Evolutionary conservation across 2,797 vertebrate species (phyloP), one percentile per base, ranked within the genome.

Genomic region (Lacerta viridis): DNA sequence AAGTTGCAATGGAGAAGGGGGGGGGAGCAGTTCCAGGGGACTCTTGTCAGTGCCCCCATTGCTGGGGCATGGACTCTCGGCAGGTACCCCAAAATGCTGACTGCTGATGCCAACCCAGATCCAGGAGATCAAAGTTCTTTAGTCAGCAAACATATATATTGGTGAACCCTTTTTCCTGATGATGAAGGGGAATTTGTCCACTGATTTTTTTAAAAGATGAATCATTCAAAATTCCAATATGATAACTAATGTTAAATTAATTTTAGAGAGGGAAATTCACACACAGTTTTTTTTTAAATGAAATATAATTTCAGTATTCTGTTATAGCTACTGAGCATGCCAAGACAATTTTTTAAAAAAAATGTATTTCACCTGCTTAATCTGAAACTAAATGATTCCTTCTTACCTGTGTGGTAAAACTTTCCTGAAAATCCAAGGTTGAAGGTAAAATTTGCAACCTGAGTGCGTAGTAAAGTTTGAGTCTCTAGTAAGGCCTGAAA

Each of bases 401-500:
- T 96, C 97, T 96, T 97, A 99, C 99, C 99, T 98, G 99, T 99
- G 93, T 99, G 99, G 97, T 99, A 99, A 97, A 99, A 99, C 97
- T 99, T 99, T 95, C 99, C 99, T 94, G 99, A 99, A 97, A 99
- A 99, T 96, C 99, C 99, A 95, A 99, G 97, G 97, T 99, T 99
- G 97, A 99, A 99, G 96, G 99, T 99, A 95, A 99, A 99, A 97
- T 99, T 99, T 95, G 98, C 98, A 97, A 99, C 98, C 95, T 98
- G 98, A 97, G 98, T 98, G 90, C 98, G 98, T 95, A 99, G 98
- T 95, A 98, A 98, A 94, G 97, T 98, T 98, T 99, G 99, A 77
- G 98, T 98, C 94, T 99, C 98, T 95, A 99, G 98, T 90, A 99
- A 98, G 95, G 98, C 98, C 99, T 99, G 96, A 95, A 97, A 96